Evolutionary conservation across 1,140 invertebrate species (phyloP).

Genomic region (Myzus persicae): DNA sequence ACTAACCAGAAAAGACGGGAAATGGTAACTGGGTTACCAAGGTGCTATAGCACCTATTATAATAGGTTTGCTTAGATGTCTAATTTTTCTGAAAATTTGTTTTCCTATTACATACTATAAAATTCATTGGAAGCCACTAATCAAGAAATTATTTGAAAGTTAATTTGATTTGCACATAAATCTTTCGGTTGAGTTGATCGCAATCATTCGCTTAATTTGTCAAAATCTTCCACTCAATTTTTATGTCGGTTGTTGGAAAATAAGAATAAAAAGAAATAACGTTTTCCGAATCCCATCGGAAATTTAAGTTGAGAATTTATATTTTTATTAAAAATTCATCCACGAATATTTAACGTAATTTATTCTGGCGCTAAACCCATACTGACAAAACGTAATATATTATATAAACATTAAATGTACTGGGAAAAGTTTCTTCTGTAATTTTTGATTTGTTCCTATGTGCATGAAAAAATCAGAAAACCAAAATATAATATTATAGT

Average conservation of each 20-base stretch:
- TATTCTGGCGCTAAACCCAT: neutral
- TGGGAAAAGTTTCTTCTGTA: neutral
- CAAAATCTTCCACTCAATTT: neutral
- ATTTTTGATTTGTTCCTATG: neutral
- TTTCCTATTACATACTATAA: neutral
- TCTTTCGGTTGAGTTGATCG: neutral
- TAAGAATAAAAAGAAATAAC: neutral
- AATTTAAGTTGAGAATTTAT: neutral
- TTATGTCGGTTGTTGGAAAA: neutral
- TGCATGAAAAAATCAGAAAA: neutral
- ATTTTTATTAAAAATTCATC: neutral
- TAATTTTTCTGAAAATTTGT: neutral
- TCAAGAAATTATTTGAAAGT: neutral
- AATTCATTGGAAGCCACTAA: neutral
- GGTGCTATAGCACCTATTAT: too few relatives aligned
- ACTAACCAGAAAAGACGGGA: too few relatives aligned
- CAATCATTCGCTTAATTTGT: neutral
- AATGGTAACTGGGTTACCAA: too few relatives aligned
- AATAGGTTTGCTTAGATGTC: neutral
- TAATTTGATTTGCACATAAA: constrained; percentile 16
- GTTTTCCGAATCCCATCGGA: neutral
- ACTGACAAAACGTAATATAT: neutral
- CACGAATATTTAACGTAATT: neutral
- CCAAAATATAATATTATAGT: neutral
- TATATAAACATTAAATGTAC: neutral